Base-by-base conservation (phyloP, 2,113 vertebrate species). In the Colossoma macropomum region DNA sequence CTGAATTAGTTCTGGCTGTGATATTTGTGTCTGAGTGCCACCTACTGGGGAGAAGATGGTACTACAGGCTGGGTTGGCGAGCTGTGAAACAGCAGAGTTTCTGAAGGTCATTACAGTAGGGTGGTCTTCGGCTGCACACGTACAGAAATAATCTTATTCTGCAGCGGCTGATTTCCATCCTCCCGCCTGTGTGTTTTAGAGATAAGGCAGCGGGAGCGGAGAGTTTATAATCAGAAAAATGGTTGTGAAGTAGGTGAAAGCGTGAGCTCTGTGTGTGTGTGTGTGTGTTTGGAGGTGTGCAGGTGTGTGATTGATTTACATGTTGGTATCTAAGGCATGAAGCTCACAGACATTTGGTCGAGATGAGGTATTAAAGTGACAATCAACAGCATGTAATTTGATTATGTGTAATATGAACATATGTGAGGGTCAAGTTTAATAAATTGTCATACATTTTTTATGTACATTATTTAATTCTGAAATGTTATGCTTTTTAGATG, bases 91-190 rank as follows among this genome's bases (percentile, higher is more conserved):
- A 34, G 59, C 17, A 9, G 21, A 66, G 15, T 56, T 54, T 63
- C 38, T 77, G 59, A 84, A 80, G 80, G 69, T 81, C 75, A 68
- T 48, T 30, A 66, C 62, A 34, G n/a, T 17, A 41, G 54, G 23
- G 70, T 78, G 32, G 79, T 56, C 66, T 74, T 1, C 30, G n/a
- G 65, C 4, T 25, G 28, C 28, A 82, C 62, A 74, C n/a, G 45
- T 38, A 6, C 45, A 32, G 17, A 69, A 69, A 38, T 19, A 27
- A 23, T 69, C 66, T 41, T 69, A 69, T 41, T 69, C 66, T 8
- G 91, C 90, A 90, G 83, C 79, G 82, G 88, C 90, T 92, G 90
- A 89, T 89, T 89, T 89, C 79, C 54, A 8, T 77, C 79, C 90
- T 90, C 89, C 90, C 91, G 75, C 65, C 70, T 87, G 90, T 81